Base-by-base conservation (phyloP, 2,113 vertebrate genomes). In the Oophaga pumilio region DNA sequence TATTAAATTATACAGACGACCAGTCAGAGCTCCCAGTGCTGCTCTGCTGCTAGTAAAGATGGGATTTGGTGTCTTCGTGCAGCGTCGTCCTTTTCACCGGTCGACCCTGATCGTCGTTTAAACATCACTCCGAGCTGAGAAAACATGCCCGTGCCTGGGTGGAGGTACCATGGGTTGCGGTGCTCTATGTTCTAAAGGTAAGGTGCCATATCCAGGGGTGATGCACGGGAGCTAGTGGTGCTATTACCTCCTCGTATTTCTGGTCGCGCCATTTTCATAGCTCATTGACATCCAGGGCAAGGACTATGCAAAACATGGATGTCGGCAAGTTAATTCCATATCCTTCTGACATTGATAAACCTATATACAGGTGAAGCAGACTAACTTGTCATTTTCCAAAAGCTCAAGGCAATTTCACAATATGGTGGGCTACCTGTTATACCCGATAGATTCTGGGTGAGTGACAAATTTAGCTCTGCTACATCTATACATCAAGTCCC, bases 1-100 rank as follows among this genome's bases (percentile, higher is more conserved):
- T 94, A 96, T 96, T 95, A 94, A 95, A 96, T 96, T 95, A 95
- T 95, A 93, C 94, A 94, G 93, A 93, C 94, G 93, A 95, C 89
- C 91, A 50, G 92, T 92, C 91, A 93, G 93, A 94, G 93, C 91
- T 92, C 92, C 88, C 89, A 82, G 91, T 90, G 92, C 18, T 7
- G 43, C 26, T 56, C 92, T 33, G 85, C 90, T 92, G 92, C 88
- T 90, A 91, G 91, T 82, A 89, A 90, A 43, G 76, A 57, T 24
- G 60, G 20, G 33, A 76, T 62, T 57, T 62, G 57, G 74, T 62
- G 71, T 85, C 91, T 90, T 89, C 89, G 81, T 73, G 9, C 88
- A 89, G 89, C 64, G 22, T 68, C 28, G 26, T 85, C 79, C 89
- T 83, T 88, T 76, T 81, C 79, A 85, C 15, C 84, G 89, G 86